Evolutionary conservation across 2,113 vertebrate genomes (phyloP).

Genomic region (Boulengeromyrus knoepffleri): DNA sequence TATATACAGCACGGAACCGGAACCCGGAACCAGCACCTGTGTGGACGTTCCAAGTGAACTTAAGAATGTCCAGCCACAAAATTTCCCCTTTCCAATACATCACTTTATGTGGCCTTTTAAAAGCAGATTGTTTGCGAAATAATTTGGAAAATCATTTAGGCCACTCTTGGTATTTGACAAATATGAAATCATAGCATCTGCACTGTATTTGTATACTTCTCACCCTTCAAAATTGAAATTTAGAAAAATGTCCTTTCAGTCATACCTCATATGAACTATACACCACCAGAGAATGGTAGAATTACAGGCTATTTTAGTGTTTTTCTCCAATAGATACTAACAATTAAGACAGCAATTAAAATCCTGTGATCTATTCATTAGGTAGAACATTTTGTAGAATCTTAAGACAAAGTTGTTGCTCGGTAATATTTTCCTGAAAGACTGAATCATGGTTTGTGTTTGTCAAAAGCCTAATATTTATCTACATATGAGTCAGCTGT

Average conservation of each 20-base stretch:
- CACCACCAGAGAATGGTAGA: neutral
- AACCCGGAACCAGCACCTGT: neutral
- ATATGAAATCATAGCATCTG: neutral
- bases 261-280: neutral
- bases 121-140: neutral
- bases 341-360: neutral
- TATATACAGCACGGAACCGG: neutral
- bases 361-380: neutral
- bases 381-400: neutral
- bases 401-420: neutral
- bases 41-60: neutral
- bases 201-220: neutral
- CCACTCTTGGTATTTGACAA: neutral
- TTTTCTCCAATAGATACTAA: neutral
- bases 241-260: neutral
- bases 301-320: neutral
- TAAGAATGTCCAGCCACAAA: neutral
- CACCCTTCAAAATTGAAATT: neutral
- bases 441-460: neutral
- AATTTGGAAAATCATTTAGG: neutral
- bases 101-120: neutral
- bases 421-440: neutral
- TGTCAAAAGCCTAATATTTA: neutral
- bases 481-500: neutral
- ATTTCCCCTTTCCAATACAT: neutral